These are phyloP conservation scores for Coranthus polyacanthus DNA, from an alignment of 2,797 vertebrate species.

Conservation along the genomic window DNA sequence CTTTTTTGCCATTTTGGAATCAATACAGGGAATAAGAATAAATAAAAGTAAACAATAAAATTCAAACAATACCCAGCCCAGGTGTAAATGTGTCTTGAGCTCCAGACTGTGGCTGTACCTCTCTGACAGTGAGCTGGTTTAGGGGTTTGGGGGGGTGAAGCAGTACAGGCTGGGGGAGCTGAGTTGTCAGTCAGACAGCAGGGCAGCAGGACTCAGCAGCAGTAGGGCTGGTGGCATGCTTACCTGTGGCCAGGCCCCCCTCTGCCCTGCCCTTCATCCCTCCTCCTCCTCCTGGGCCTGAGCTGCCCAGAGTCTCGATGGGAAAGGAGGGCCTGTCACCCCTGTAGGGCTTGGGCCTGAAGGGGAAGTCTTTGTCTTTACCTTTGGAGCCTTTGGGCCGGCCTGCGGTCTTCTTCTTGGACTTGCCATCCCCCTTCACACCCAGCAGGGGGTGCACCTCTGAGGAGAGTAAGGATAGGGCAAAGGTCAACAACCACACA, in stretches of 20 bases:
- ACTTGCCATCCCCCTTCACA: constrained; percentile 98
- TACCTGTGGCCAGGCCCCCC: constrained; percentile 95
- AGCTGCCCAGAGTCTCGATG: constrained; percentile 90
- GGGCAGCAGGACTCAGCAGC: too few species aligned
- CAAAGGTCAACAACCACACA: background rate
- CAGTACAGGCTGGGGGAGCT: constrained; percentile 39
- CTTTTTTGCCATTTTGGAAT: too few species aligned
- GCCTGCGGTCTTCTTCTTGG: constrained; percentile 99
- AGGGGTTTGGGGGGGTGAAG: constrained; percentile 20
- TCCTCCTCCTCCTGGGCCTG: constrained; percentile 84
- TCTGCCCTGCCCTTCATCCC: constrained; percentile 96
- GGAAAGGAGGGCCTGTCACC: constrained; percentile 94
- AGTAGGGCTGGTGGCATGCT: constrained; percentile 83
- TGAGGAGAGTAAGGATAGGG: constrained; percentile 59
- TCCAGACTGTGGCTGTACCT: constrained; percentile 64
- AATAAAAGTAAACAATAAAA: too few species aligned
- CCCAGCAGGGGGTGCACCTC: constrained; percentile 98
- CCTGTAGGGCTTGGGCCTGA: constrained; percentile 97
- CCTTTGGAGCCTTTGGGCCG: constrained; percentile 99
- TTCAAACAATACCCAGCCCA: too few species aligned
- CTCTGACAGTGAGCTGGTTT: constrained; percentile 42
- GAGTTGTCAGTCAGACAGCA: constrained; percentile 53
- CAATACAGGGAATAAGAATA: too few species aligned
- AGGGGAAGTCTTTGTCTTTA: constrained; percentile 99
- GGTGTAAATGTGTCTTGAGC: too few species aligned